phyloP scores from a whole-genome alignment of 2,797 vertebrate species.

The Lagorchestes hirsutus region DNA sequence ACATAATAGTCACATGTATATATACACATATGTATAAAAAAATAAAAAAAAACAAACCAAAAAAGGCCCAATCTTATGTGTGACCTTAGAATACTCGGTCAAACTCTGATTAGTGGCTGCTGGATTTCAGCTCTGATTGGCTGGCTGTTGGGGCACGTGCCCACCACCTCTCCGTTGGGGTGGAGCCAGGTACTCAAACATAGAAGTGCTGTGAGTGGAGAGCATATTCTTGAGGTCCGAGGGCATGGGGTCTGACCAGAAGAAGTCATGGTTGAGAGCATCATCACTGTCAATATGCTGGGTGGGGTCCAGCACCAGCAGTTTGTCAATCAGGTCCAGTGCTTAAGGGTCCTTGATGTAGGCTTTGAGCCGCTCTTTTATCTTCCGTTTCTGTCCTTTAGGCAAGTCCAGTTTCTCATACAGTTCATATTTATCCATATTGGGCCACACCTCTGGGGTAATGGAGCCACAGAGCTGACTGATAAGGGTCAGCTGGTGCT shows the following conservation, averaged over 20 bases:
- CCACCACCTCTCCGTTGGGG: slow-evolving; percentile 92
- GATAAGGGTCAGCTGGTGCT: slow-evolving; percentile 98
- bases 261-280: slow-evolving; percentile 98
- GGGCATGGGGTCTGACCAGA: slow-evolving; percentile 99
- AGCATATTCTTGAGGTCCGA: slow-evolving; percentile 99
- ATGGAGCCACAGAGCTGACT: slow-evolving; percentile 99
- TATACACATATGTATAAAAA: not conserved
- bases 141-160: slow-evolving; percentile 96
- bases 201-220: slow-evolving; percentile 98
- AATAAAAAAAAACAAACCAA: not conserved
- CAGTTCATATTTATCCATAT: slow-evolving; percentile 96
- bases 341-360: slow-evolving; percentile 97
- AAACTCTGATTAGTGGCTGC: slow-evolving; percentile 97
- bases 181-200: slow-evolving; percentile 98
- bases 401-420: slow-evolving; percentile 98
- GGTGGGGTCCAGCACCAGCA: slow-evolving; percentile 94
- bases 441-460: slow-evolving; percentile 96
- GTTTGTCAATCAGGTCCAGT: slow-evolving; percentile 95
- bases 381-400: slow-evolving; percentile 98
- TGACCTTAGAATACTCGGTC: slow-evolving; percentile 92
- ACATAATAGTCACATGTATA: not conserved
- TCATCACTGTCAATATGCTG: slow-evolving; percentile 97
- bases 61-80: fast-evolving
- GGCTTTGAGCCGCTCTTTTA: slow-evolving; percentile 97
- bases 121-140: slow-evolving; percentile 96